Base-by-base conservation (phyloP, 37 sponge, comb jelly and placozoan species). In the Lycopodina hypogea region DNA sequence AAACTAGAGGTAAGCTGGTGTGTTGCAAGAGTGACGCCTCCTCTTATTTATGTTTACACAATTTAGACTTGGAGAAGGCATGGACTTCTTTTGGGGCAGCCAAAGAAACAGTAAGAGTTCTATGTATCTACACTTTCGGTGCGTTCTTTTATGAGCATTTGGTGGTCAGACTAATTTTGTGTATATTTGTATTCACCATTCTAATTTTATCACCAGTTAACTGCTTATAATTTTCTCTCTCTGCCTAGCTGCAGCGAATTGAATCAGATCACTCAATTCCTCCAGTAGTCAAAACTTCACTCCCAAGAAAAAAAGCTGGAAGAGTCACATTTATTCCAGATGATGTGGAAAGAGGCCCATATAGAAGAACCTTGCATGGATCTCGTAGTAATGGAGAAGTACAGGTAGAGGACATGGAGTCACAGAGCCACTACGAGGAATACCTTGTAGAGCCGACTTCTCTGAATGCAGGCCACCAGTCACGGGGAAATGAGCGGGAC, bases 61-160 rank as follows among this genome's bases (percentile, higher is more conserved):
- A 59, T 57, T 11, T 56, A 90, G 90, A 50, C 1, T 73, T 90
- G 48, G 68, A 81, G 2, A 36, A 71, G 24, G 87, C 87, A 23
- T 90, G 90, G 90, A 40, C 90, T 30, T 53, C 62, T 9, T 85
- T 90, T 34, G 90, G 86, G 73, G 78, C 85, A 42, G 74, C 81
- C 29, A 81, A 81, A 34, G 58, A 38, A 52, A 65, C 65, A 61
- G 90, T 89, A 71, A 84, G 90, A 69, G 3, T 7, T 11, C 22
- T 83, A 18, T 56, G 41, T 63, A 1, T 28, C 26, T 23, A 63
- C 65, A 63, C 19, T 15, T 63, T 24, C 30, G 9, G 30, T 63
- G 30, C 11, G 29, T 28, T 15, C 65, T 15, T 37, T 14, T 14
- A 69, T 28, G 19, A 15, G 69, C 11, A 36, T 36, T 36, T 19